Base-by-base conservation (phyloP, 2,797 vertebrate genomes). In the Graptemys geographica region DNA sequence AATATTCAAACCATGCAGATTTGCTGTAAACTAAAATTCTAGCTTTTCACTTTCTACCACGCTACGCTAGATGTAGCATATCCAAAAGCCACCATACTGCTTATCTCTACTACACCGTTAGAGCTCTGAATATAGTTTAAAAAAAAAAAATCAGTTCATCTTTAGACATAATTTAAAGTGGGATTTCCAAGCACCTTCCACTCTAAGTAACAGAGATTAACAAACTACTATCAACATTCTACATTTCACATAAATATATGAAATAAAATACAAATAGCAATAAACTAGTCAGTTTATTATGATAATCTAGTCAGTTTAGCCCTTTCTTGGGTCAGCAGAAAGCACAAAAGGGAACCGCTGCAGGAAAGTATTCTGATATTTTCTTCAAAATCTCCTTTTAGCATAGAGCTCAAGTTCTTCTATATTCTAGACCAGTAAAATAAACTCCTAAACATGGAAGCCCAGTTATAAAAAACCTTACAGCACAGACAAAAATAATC, bases 141-240 rank as follows among this genome's bases (percentile, higher is more conserved):
- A 19, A 37, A 33, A 19, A 37, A 65, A 65, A 33, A 65, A 69
- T 9, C 18, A 69, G 62, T 37, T n/a, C 12, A 37, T 72, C 65
- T 72, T n/a, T n/a, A 69, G 33, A 59, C 18, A 37, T 18, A 4
- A n/a, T 69, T 19, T 69, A 37, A 69, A 69, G 65, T 18, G n/a
- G n/a, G 8, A 37, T 95, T 96, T 95, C 89, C 78, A 94, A 85
- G 53, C 87, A 93, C 52, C 85, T 93, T 90, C 91, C 83, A 95
- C 89, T 93, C 84, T 94, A 95, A 85, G 21, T 51, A 55, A 16
- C 76, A 84, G 93, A 94, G 91, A 94, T 41, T 91, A 76, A 88
- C 90, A 85, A 81, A 0, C 2, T 84, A 87, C 94, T 92, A 91
- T 90, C 86, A 90, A 78, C 81, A 53, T 90, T 51, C 5, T 62